Percentiles rank a stretch among this genome's conserved stretches.
These are phyloP conservation scores for Coregonus ussuriensis DNA, from an alignment of 2,797 vertebrate genomes.

Conservation along the genomic window DNA sequence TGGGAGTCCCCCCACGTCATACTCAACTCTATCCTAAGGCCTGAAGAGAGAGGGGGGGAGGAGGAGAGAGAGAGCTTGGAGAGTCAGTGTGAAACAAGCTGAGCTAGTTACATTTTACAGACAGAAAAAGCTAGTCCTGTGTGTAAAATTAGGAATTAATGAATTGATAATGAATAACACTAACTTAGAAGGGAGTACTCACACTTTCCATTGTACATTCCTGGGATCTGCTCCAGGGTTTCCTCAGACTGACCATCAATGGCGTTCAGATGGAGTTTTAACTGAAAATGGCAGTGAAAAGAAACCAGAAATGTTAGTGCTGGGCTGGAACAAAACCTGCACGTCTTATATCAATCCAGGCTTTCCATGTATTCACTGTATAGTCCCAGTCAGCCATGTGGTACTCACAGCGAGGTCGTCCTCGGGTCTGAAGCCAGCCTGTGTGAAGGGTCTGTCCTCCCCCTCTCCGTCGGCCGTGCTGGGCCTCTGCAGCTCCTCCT, in stretches of 20 bases:
- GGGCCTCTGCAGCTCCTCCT: constrained; percentile 87
- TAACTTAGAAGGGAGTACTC: constrained; percentile 62
- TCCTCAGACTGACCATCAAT: constrained; percentile 53
- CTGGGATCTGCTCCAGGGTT: constrained; percentile 71
- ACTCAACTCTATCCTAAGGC: constrained; percentile 84
- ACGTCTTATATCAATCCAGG: no score
- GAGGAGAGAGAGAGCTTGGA: not conserved
- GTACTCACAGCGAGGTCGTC: constrained; percentile 68
- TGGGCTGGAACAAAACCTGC: no score
- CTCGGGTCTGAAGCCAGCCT: constrained; percentile 78
- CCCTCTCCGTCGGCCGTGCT: constrained; percentile 87
- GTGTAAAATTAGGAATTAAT: not conserved
- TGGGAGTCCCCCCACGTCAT: constrained; percentile 91
- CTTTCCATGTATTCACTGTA: no score
- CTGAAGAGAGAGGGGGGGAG: constrained; percentile 57
- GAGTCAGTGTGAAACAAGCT: not conserved
- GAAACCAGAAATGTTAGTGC: no score
- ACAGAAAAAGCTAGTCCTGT: no score
- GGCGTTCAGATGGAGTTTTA: constrained; percentile 64
- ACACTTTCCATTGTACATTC: constrained; percentile 87
- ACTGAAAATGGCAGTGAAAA: constrained; percentile 55
- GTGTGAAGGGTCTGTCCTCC: constrained; percentile 89
- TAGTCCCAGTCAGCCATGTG: not conserved
- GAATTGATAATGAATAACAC: not conserved
- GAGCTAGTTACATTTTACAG: not conserved